phyloP scores from a whole-genome alignment of 2,888 invertebrate genomes.

The Pheosia tremula region DNA sequence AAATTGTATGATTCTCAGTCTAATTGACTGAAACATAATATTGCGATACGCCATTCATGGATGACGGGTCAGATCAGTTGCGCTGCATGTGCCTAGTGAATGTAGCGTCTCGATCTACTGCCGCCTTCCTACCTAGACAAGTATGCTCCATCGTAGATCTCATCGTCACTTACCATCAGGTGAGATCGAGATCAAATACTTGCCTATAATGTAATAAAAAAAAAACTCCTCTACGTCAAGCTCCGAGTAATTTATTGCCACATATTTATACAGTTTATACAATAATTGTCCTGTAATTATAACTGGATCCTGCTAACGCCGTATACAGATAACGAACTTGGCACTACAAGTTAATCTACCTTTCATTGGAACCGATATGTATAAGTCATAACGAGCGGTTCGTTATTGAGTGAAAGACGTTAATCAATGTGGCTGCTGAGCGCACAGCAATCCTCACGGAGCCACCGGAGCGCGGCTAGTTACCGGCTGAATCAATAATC shows the following conservation, averaged over 20 bases:
- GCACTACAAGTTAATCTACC: not conserved
- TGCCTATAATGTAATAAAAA: no score
- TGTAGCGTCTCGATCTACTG: no score
- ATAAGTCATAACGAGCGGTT: not conserved
- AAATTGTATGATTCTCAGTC: no score
- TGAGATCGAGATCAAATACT: no score
- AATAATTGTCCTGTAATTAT: not conserved
- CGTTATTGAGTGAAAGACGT: not conserved
- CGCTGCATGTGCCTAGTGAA: no score
- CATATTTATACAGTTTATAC: not conserved
- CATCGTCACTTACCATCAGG: no score
- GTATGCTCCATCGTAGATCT: no score
- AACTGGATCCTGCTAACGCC: not conserved
- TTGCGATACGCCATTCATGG: no score
- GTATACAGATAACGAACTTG: not conserved
- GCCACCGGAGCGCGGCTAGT: not conserved
- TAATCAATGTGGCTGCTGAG: not conserved
- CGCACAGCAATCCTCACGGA: not conserved
- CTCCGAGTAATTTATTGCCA: not conserved
- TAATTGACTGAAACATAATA: no score
- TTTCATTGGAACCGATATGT: not conserved
- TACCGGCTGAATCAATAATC: constrained; percentile 1
- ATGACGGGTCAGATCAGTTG: no score
- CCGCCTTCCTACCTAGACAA: no score
- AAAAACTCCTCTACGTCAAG: no score